Evolutionary conservation across 1,140 invertebrate species (phyloP).

Genomic region (Drosophila nannoptera): DNA sequence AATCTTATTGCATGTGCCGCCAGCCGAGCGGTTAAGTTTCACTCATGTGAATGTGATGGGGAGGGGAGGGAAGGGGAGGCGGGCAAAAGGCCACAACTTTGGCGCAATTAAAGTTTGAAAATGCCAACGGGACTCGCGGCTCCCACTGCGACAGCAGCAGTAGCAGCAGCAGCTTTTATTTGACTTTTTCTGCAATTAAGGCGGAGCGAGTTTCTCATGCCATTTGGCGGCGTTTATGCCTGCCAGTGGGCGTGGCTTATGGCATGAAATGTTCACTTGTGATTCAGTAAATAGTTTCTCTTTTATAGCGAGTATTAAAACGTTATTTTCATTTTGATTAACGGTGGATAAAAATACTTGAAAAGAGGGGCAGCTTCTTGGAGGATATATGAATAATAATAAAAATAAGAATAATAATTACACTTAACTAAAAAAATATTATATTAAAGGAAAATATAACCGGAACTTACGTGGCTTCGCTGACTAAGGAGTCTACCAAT

Average conservation of each 20-base stretch:
- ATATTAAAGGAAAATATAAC: slow-evolving; percentile 18
- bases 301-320: not conserved
- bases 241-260: slow-evolving; percentile 13
- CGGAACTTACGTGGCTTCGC: slow-evolving; percentile 74
- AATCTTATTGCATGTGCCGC: slow-evolving; percentile 40
- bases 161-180: slow-evolving; percentile 45
- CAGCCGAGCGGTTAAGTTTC: slow-evolving; percentile 33
- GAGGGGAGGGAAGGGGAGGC: slow-evolving; percentile 1
- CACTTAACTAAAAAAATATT: slow-evolving; percentile 7
- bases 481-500: slow-evolving; percentile 71
- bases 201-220: slow-evolving; percentile 26
- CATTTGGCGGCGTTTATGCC: slow-evolving; percentile 19
- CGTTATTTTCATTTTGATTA: too few species aligned
- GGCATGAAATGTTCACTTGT: slow-evolving; percentile 4
- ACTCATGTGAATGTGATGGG: slow-evolving; percentile 6
- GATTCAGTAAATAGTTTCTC: slow-evolving; percentile 22
- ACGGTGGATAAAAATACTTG: not conserved
- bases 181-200: slow-evolving; percentile 48
- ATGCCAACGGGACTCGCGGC: slow-evolving; percentile 34
- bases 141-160: slow-evolving; percentile 17
- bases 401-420: too few species aligned
- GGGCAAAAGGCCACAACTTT: slow-evolving; percentile 40
- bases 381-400: not conserved
- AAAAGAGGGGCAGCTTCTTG: too few species aligned
- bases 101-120: slow-evolving; percentile 56